Base-by-base conservation (phyloP, 2,888 invertebrate genomes). In the Yponomeuta sedellus region DNA sequence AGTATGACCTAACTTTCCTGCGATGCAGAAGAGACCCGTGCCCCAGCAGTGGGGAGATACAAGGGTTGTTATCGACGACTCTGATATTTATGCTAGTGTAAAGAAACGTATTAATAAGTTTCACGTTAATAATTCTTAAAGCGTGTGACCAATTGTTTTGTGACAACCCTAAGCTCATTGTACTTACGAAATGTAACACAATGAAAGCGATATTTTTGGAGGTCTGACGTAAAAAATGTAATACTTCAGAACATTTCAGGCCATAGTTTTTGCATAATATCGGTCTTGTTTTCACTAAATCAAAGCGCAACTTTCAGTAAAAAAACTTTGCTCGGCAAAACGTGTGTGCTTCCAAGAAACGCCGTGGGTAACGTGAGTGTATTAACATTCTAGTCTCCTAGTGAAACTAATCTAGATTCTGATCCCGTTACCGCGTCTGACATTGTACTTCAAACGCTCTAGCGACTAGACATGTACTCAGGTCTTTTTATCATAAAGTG, bases 401-500 rank as follows among this genome's bases (percentile, higher is more conserved):
- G 69, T 71, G 70, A 73, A 34, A 77, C 82, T 85, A 85, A 86
- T 88, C 82, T 82, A 78, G 80, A 88, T 88, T 87, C 88, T 85
- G 83, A 82, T 74, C 80, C 81, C 80, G 88, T 86, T 79, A 75
- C 74, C 71, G 73, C 74, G 71, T 73, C 56, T 52, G 44, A 52
- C 44, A 52, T 52, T 52, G 44, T 52, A 52, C 44, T 52, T 52
- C 44, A 52, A 52, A 52, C 44, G 44, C 1, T 52, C 44, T 52
- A 16, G 44, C 44, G 44, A 16, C 44, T 52, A 52, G 44, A 52
- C 16, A 52, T 44, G 10, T 52, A 52, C 44, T 16, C 16, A 52
- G 5, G 34, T n/a, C 28, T 62, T n/a, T 39, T 28, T 61, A 19
- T n/a, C 22, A 58, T 59, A 10, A 11, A 22, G 59, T 16, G 12